phyloP scores from a whole-genome alignment of 2,888 invertebrate genomes.

The Palloptera scutellata region DNA sequence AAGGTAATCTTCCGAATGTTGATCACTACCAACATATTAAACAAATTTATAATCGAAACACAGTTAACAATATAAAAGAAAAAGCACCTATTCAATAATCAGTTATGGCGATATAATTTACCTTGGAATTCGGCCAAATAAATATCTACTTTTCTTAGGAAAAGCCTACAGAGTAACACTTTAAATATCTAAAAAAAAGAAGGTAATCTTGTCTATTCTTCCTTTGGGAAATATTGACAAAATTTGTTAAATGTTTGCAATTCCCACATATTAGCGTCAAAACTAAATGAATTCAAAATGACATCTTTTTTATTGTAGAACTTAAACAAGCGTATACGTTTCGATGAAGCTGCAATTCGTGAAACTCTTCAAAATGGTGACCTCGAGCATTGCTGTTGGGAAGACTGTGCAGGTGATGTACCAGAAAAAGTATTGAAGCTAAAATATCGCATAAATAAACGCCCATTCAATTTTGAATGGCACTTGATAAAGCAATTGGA shows the following conservation, averaged over 20 bases:
- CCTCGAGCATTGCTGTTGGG: slow-evolving; percentile 35
- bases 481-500: slow-evolving; percentile 26
- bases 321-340: slow-evolving; percentile 55
- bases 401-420: slow-evolving; percentile 1
- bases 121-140: no score
- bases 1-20: slow-evolving; percentile 31
- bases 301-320: slow-evolving; percentile 41
- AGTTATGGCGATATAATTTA: no score
- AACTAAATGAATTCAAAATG: background rate
- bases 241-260: no score
- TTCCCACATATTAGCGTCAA: no score
- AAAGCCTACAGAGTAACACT: no score
- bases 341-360: slow-evolving; percentile 44
- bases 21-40: background rate
- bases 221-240: no score
- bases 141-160: no score
- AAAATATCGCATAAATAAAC: slow-evolving; percentile 50
- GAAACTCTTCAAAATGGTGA: slow-evolving; percentile 36
- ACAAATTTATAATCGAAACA: no score
- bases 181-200: no score
- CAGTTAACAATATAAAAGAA: no score
- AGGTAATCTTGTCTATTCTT: no score
- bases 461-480: slow-evolving; percentile 54
- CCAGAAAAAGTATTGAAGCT: slow-evolving; percentile 38
- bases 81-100: no score